Base-by-base conservation (phyloP, 2,888 invertebrate genomes). In the Camptogramma bilineatum region DNA sequence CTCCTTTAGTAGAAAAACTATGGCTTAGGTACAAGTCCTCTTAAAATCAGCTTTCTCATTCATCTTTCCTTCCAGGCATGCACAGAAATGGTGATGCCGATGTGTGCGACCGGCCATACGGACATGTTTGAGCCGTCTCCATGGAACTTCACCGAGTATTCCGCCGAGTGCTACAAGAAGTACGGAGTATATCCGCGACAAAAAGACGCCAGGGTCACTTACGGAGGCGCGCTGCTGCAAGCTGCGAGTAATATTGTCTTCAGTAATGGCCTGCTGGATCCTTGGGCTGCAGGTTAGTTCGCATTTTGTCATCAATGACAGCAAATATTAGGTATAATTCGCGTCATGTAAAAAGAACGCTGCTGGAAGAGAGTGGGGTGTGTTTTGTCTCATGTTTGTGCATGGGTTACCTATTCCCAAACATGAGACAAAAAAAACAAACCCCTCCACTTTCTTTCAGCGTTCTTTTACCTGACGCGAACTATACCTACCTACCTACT, bases 61-160 rank as follows among this genome's bases (percentile, higher is more conserved):
- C 21, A 7, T 5, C 28, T 28, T 16, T 13, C 13, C 17, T 61
- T 73, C 0, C 91, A 98, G 96, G 94, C 96, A 0, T 99, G 99
- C 82, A 98, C 98, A 21, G 99, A 99, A 88, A 98, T 99, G 97
- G 96, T 98, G 65, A 98, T 99, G 97, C 99, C 99, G 0, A 95
- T 97, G 93, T 99, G 99, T 85, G 91, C 95, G 8, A 95, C 95
- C 71, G 97, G 96, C 46, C 86, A 93, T 0, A 91, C 94, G 9
- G 98, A 97, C 79, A 98, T 99, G 96, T 98, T 98, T 83, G 96
- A 97, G 78, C 94, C 95, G 0, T 69, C 79, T 0, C 80, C 94
- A 0, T 99, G 98, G 98, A 94, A 97, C 87, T 94, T 96, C 57
- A 94, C 94, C 0, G 75, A 87, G 19, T 97, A 93, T 79, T 88